Evolutionary conservation across 2,888 invertebrate species (phyloP), one percentile per base, ranked within the genome.

Genomic region (Epirrhoe alternata): DNA sequence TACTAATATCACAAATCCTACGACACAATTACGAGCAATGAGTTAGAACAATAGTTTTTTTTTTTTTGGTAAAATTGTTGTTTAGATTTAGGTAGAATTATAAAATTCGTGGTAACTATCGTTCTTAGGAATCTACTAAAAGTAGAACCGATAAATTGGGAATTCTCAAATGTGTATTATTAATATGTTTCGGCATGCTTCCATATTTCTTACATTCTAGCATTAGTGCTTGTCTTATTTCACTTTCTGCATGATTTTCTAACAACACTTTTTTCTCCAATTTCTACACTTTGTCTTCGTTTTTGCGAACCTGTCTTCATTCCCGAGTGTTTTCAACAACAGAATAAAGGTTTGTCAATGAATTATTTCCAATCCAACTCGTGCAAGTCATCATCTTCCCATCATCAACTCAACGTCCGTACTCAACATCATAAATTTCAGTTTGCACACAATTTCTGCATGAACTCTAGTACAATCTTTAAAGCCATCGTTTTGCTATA

Each of bases 401-500:
- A 42, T 12, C 38, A 42, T 12, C 12, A 12, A 42, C 12, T 12
- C 38, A 35, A 35, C 35, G 38, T 38, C 12, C 38, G 12, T 42
- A 12, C 12, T 12, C 38, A 42, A 42, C 8, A 42, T 42, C 16
- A 16, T 6, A 47, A 47, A 16, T 6, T 47, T 16, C 2, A 47
- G 14, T 6, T 0, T 6, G 5, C 16, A 47, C 16, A 47, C 14
- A 47, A 14, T 45, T 45, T 45, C n/a, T 8, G 35, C 38, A 42
- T 12, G 12, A 42, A 10, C 5, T 42, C 38, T 42, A 42, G 12
- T 42, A 38, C 7, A 8, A 35, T 12, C 12, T 12, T 10, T 42
- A 12, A 10, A 12, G 1, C 1, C 12, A 47, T 47, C 4, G 16
- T 47, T 35, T 61, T 16, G 73, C 69, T 89, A 49, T 88, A 97